Evolutionary conservation across 2,797 vertebrate genomes (phyloP).

Genomic region (Sebastes variabilis): DNA sequence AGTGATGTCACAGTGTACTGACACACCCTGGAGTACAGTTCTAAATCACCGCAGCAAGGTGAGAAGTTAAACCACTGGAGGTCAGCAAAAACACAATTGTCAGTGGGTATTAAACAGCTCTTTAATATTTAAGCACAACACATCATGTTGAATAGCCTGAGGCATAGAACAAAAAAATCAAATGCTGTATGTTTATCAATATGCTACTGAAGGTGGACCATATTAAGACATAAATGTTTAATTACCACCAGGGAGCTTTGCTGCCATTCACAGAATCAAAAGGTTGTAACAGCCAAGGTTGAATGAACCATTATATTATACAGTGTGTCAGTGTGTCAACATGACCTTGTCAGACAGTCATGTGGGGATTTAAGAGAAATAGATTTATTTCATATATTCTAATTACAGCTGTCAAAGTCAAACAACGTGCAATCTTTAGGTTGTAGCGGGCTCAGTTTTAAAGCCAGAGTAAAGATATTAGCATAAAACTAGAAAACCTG

Average conservation of each 20-base stretch:
- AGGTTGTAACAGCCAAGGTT: not conserved
- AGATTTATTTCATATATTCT: not conserved
- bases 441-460: no score
- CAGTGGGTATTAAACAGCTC: not conserved
- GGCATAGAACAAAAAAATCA: not conserved
- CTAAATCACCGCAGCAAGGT: not conserved
- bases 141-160: not conserved
- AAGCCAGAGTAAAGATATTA: no score
- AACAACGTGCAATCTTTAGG: no score
- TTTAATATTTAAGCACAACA: not conserved
- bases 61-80: not conserved
- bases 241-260: not conserved
- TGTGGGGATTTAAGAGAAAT: not conserved
- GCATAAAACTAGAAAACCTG: no score
- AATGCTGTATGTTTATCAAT: slow-evolving; percentile 7
- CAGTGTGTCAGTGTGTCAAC: not conserved
- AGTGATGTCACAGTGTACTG: not conserved
- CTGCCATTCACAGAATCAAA: not conserved
- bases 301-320: not conserved
- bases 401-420: not conserved
- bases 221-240: slow-evolving; percentile 29
- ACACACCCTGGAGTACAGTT: not conserved
- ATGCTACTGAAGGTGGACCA: slow-evolving; percentile 1
- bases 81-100: not conserved
- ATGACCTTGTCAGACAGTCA: not conserved